Conservation (phyloP, 2,888 invertebrate species). For the Aspidapion aeneum region DNA sequence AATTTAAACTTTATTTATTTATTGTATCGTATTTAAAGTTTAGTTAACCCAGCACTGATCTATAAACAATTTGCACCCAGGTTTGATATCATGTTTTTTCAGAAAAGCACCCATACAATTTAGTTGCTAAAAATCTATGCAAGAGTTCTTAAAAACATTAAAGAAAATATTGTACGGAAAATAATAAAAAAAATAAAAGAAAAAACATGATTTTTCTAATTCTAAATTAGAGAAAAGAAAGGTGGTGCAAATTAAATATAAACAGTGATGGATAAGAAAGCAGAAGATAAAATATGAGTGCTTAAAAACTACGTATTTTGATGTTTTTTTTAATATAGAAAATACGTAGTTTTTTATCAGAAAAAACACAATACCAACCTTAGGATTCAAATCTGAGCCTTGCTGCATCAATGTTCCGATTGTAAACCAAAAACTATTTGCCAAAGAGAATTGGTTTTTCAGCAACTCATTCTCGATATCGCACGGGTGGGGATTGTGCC, state of each 20-base stretch:
- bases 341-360: neutral
- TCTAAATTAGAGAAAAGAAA: conserved; percentile 3
- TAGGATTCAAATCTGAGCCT: conserved; percentile 76
- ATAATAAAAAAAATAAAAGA: neutral
- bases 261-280: conserved; percentile 20
- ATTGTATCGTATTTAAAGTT: too few relatives aligned
- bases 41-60: conserved; percentile 20
- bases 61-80: conserved; percentile 6
- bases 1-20: too few relatives aligned
- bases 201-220: neutral
- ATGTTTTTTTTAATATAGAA: neutral
- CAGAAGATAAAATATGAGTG: conserved; percentile 35
- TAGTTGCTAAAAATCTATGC: neutral
- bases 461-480: conserved; percentile 58
- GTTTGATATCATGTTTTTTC: conserved; percentile 15
- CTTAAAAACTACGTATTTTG: conserved; percentile 17
- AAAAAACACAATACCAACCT: conserved; percentile 46
- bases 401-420: conserved; percentile 89
- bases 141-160: neutral
- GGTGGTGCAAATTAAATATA: conserved; percentile 38
- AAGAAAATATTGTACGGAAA: neutral
- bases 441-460: conserved; percentile 78
- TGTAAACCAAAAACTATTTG: conserved; percentile 86
- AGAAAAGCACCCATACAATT: neutral
- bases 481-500: conserved; percentile 71